Evolutionary conservation across 2,797 vertebrate genomes (phyloP).

Genomic region (Siniperca scherzeri): DNA sequence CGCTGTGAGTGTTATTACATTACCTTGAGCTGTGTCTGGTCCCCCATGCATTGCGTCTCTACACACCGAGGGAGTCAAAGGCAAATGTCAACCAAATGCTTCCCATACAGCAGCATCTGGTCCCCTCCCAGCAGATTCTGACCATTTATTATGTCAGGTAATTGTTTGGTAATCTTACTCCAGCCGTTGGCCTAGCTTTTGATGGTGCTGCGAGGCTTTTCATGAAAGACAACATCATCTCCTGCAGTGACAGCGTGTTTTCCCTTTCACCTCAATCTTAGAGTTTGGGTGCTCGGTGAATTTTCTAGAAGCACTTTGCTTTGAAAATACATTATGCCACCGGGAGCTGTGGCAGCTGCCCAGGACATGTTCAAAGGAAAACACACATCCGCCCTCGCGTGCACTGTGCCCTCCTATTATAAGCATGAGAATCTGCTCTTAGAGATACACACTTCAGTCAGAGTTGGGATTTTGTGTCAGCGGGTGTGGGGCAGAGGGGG

Average conservation of each 20-base stretch:
- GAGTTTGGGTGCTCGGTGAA: slow-evolving; percentile 25
- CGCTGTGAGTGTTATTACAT: slow-evolving; percentile 58
- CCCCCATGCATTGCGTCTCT: slow-evolving; percentile 24
- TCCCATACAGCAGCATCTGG: slow-evolving; percentile 63
- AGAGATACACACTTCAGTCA: slow-evolving; percentile 75
- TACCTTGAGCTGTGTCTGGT: slow-evolving; percentile 59
- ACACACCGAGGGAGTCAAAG: slow-evolving; percentile 54
- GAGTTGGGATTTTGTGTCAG: slow-evolving; percentile 75
- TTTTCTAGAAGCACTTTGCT: slow-evolving; percentile 32
- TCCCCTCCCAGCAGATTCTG: slow-evolving; percentile 40
- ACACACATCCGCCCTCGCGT: slow-evolving; percentile 40
- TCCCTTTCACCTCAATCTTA: slow-evolving; percentile 57
- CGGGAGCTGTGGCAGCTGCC: slow-evolving; percentile 37
- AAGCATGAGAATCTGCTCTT: slow-evolving; percentile 71
- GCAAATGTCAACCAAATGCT: slow-evolving; percentile 74
- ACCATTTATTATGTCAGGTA: slow-evolving; percentile 64
- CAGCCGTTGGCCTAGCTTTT: slow-evolving; percentile 25
- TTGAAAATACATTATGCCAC: slow-evolving; percentile 62
- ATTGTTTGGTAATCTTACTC: slow-evolving; percentile 62
- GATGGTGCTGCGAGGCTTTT: slow-evolving; percentile 13
- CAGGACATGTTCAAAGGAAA: slow-evolving; percentile 62
- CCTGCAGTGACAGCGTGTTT: slow-evolving; percentile 13
- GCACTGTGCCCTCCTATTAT: slow-evolving; percentile 67
- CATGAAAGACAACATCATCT: slow-evolving; percentile 45
- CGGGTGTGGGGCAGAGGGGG: slow-evolving; percentile 42